phyloP scores from a whole-genome alignment of 2,797 vertebrate species.

The Bradypodion ventrale region DNA sequence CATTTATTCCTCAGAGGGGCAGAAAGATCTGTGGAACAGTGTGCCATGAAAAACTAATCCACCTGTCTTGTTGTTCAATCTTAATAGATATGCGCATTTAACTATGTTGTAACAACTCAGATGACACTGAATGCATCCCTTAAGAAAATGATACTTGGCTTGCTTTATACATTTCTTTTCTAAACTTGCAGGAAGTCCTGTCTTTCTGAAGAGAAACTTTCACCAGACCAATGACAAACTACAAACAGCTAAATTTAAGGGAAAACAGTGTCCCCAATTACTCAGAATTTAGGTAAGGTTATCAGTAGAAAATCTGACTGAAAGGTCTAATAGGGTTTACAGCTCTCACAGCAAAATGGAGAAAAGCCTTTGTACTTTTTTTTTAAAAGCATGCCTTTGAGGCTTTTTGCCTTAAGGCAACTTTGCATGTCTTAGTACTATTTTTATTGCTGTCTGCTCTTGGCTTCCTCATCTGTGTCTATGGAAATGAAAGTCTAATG shows the following conservation, averaged over 20 bases:
- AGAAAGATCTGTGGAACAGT: conserved; percentile 16
- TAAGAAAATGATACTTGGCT: not conserved
- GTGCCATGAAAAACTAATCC: not conserved
- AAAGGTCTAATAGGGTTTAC: not conserved
- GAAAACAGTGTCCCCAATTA: not conserved
- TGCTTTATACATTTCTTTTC: conserved; percentile 17
- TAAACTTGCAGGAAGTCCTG: not conserved
- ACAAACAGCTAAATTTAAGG: not conserved
- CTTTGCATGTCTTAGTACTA: conserved; percentile 21
- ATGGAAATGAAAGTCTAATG: conserved; percentile 11
- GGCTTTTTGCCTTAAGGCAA: not conserved
- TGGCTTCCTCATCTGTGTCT: conserved; percentile 30
- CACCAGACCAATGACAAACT: not conserved
- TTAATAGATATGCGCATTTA: conserved; percentile 25
- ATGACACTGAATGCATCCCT: conserved; percentile 23
- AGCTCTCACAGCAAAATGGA: not conserved
- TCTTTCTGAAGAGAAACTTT: not conserved
- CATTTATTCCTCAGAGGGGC: conserved; percentile 25
- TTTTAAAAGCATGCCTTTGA: conserved; percentile 39
- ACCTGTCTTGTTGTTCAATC: conserved; percentile 1
- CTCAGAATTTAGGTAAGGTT: not conserved
- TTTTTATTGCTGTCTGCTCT: conserved; percentile 34
- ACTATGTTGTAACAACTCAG: not conserved
- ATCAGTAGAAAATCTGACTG: not conserved
- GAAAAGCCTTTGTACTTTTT: conserved; percentile 23